Conservation (phyloP, 2,888 invertebrate genomes). For the Pseudeuparius sepicola region DNA sequence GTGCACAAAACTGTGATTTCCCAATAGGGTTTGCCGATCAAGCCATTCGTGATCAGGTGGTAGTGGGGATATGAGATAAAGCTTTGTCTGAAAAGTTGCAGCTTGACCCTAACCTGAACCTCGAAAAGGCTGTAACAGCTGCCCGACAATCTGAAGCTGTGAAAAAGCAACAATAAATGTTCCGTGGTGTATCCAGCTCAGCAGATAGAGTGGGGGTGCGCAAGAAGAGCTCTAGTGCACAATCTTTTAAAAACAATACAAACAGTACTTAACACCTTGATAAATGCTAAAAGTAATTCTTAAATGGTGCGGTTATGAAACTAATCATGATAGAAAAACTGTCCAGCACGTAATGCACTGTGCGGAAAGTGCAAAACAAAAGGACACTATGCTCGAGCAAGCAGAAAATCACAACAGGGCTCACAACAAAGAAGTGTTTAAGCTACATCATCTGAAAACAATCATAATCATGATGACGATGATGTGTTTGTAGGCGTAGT, state of each 20-base stretch:
- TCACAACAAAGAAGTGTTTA: no score
- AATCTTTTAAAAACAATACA: conserved; percentile 1
- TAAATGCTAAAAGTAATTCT: no score
- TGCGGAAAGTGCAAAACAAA: not conserved
- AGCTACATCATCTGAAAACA: no score
- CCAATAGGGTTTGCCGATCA: conserved; percentile 12
- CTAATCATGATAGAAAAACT: conserved; percentile 1
- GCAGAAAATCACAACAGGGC: no score
- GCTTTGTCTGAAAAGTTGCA: conserved; percentile 14
- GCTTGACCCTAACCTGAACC: conserved; percentile 11
- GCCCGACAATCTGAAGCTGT: conserved; percentile 13
- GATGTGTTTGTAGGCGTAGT: not conserved
- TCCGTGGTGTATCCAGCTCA: conserved; percentile 2
- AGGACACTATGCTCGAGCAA: not conserved
- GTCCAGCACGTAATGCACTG: not conserved
- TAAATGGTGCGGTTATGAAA: conserved; percentile 1
- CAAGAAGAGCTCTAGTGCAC: no score
- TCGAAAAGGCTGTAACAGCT: conserved; percentile 15
- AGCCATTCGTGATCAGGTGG: conserved; percentile 16
- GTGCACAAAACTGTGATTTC: conserved; percentile 14
- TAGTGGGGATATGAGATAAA: conserved; percentile 16
- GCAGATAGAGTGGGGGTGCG: not conserved
- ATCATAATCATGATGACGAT: not conserved
- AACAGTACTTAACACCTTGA: not conserved
- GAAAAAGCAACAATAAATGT: conserved; percentile 14